Percentiles rank a stretch among this genome's conserved stretches.
These are phyloP conservation scores for Drosophila pruinosa DNA, from an alignment of 1,140 invertebrate species.

Conservation along the genomic window DNA sequence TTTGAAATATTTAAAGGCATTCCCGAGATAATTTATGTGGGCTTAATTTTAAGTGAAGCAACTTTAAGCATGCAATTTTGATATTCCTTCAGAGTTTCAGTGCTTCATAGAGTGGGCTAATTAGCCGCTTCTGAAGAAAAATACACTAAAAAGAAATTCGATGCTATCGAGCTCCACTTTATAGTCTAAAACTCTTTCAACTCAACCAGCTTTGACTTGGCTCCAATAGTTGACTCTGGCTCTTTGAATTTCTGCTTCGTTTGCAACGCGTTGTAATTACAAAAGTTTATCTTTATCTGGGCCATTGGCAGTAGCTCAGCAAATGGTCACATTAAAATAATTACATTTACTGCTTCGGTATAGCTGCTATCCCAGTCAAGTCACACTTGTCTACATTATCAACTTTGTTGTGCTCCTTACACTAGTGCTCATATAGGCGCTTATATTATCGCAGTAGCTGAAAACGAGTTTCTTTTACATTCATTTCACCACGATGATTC, in stretches of 20 bases:
- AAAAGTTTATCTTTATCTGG: slow-evolving; percentile 80
- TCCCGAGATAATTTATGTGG: slow-evolving; percentile 42
- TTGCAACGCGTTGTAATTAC: slow-evolving; percentile 73
- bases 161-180: slow-evolving; percentile 68
- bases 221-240: slow-evolving; percentile 1
- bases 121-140: slow-evolving; percentile 58
- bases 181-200: not conserved
- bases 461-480: too few relatives aligned
- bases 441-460: too few relatives aligned
- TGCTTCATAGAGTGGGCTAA: slow-evolving; percentile 41
- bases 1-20: slow-evolving; percentile 52
- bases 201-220: not conserved
- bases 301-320: slow-evolving; percentile 55
- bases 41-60: slow-evolving; percentile 43
- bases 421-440: too few relatives aligned
- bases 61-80: slow-evolving; percentile 50
- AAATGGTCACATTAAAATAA: slow-evolving; percentile 81
- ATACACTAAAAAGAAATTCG: slow-evolving; percentile 69
- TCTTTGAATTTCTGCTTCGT: slow-evolving; percentile 65
- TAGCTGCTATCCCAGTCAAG: not conserved
- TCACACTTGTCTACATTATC: not conserved
- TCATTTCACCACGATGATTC: too few relatives aligned
- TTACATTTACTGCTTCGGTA: slow-evolving; percentile 61
- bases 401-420: not conserved
- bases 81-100: not conserved